A percentile compares a stretch with the other conserved stretches of the same genome.
Evolutionary conservation across 1,140 invertebrate species (phyloP).

Genomic region (Saxidomus purpurata): DNA sequence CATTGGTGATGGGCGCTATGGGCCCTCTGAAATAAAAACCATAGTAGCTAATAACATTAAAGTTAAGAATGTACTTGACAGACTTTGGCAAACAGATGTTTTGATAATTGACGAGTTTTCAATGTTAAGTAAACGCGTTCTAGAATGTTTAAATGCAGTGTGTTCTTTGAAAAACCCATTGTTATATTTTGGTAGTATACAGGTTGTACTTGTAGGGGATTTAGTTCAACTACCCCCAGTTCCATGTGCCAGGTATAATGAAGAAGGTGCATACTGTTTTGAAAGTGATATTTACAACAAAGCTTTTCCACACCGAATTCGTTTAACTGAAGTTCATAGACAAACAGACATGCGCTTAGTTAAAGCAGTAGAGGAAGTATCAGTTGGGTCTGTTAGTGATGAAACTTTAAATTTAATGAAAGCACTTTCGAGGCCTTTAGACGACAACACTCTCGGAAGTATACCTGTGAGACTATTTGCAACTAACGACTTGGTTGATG

Average conservation of each 20-base stretch:
- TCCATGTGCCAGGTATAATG: background rate
- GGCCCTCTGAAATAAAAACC: background rate
- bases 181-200: slow-evolving; percentile 14
- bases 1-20: background rate
- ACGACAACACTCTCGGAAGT: background rate
- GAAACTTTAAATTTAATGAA: background rate
- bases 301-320: background rate
- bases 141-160: background rate
- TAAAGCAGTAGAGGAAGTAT: slow-evolving; percentile 5
- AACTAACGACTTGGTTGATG: slow-evolving; percentile 1
- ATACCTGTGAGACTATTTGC: slow-evolving; percentile 12
- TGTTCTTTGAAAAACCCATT: background rate
- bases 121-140: background rate
- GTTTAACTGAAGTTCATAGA: background rate
- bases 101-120: slow-evolving; percentile 21
- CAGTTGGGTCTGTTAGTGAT: background rate
- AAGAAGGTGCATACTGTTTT: slow-evolving; percentile 14
- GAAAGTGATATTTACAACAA: background rate
- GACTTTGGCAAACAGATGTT: background rate
- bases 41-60: background rate
- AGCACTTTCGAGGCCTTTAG: background rate
- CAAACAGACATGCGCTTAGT: background rate
- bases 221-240: slow-evolving; percentile 28
- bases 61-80: background rate
- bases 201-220: background rate